These are phyloP conservation scores for Sebastes wilsoni DNA, from an alignment of 2,797 vertebrate genomes.

Conservation along the genomic window DNA sequence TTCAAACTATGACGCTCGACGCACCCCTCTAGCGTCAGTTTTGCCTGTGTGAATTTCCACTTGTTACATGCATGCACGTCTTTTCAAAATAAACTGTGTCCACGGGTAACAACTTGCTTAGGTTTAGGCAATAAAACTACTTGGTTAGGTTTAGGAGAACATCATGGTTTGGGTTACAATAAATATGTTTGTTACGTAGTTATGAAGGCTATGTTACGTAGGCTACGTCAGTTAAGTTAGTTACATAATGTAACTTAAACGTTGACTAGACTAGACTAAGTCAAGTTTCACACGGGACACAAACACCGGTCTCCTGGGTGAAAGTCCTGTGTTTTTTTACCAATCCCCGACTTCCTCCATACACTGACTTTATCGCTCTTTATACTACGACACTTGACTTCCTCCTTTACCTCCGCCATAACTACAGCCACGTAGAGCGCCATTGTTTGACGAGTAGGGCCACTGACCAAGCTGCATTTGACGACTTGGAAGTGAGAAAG, in stretches of 20 bases:
- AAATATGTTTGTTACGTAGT: neutral
- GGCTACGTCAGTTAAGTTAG: rapidly evolving
- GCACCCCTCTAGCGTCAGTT: neutral
- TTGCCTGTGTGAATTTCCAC: neutral
- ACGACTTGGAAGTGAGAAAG: too few species aligned
- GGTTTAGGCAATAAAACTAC: neutral
- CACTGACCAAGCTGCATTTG: neutral
- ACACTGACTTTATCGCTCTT: neutral
- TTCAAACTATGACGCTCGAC: neutral
- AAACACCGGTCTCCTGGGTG: neutral
- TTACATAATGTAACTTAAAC: neutral
- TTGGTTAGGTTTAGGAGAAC: neutral
- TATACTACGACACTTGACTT: neutral
- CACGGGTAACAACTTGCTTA: neutral
- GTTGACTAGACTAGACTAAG: neutral
- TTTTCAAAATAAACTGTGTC: too few species aligned
- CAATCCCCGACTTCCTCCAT: neutral
- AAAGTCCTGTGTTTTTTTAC: neutral
- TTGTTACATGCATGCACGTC: neutral
- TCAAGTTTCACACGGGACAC: neutral
- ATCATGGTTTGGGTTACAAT: neutral
- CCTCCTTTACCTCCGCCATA: neutral
- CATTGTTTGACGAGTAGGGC: neutral
- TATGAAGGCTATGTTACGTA: neutral
- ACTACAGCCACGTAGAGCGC: neutral